Base-by-base conservation (phyloP, 2,888 invertebrate genomes). In the Saturnia japonica region DNA sequence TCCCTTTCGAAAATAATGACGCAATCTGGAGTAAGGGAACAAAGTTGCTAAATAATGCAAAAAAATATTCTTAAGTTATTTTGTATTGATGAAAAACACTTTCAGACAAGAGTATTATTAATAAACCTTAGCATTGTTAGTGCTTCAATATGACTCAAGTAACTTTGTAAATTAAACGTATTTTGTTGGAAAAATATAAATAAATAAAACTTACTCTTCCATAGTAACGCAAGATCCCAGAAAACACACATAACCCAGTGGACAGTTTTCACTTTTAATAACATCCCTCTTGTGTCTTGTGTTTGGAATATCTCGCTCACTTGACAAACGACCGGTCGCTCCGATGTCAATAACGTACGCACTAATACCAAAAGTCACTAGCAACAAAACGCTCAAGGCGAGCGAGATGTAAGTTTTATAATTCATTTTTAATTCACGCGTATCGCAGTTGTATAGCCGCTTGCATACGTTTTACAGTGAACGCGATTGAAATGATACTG, bases 251-350 rank as follows among this genome's bases (percentile, higher is more conserved):
- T 64, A 64, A 40, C 22, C 40, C 3, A n/a, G 9, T 0, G 64
- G 64, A 40, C 64, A 64, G n/a, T 40, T 64, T 40, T 22, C 34
- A 64, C 40, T 40, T 64, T 64, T 40, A n/a, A 64, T 64, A 8
- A 64, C 40, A 40, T 64, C 64, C n/a, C 64, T 64, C n/a, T 64
- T 64, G 40, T 40, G 40, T n/a, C 64, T 40, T n/a, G 12, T n/a
- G 7, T 64, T 64, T n/a, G 40, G 40, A 19, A 22, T 11, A n/a
- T 64, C 19, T 14, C 57, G 25, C 28, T 60, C 57, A 14, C 14
- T 60, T 7, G 57, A 28, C 14, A 60, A 28, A 28, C 28, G 25
- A 14, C 7, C 28, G 40, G 34, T n/a, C 40, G 19, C 64, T 11
- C 2, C 19, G n/a, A 19, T 40, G 11, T 64, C 22, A 64, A 64